Evolutionary conservation across 2,797 vertebrate species (phyloP).

Genomic region (Vireo griseus): DNA sequence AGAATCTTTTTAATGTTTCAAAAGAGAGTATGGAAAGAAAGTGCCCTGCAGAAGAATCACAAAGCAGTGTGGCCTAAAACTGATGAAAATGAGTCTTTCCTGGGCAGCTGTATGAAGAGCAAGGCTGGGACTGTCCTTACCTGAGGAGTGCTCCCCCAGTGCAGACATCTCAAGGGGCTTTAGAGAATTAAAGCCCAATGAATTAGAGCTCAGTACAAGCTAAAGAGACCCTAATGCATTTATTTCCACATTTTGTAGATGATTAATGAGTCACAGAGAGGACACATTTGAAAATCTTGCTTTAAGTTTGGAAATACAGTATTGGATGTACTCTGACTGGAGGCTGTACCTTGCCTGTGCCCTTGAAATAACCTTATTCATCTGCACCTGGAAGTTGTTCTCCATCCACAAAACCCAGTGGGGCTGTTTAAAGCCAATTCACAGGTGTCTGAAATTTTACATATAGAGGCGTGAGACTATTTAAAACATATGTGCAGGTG

Average conservation of each 20-base stretch:
- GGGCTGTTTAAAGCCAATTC: slow-evolving; percentile 39
- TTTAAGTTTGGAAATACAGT: neutral
- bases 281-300: neutral
- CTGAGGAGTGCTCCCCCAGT: neutral
- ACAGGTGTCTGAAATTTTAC: slow-evolving; percentile 64
- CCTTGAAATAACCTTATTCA: slow-evolving; percentile 55
- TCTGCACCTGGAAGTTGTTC: slow-evolving; percentile 55
- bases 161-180: neutral
- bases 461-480: slow-evolving; percentile 57
- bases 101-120: neutral
- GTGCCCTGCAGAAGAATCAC: neutral
- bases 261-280: neutral
- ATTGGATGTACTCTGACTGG: neutral
- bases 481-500: slow-evolving; percentile 60
- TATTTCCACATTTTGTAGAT: neutral
- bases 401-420: slow-evolving; percentile 49
- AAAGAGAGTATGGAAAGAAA: neutral
- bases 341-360: neutral
- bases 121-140: neutral
- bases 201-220: neutral
- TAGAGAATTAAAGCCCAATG: neutral
- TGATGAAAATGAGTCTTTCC: neutral
- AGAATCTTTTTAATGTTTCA: neutral
- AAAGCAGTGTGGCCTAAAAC: neutral
- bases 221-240: neutral